Conservation (phyloP, 2,888 invertebrate genomes). For the Lottia gigantea region DNA sequence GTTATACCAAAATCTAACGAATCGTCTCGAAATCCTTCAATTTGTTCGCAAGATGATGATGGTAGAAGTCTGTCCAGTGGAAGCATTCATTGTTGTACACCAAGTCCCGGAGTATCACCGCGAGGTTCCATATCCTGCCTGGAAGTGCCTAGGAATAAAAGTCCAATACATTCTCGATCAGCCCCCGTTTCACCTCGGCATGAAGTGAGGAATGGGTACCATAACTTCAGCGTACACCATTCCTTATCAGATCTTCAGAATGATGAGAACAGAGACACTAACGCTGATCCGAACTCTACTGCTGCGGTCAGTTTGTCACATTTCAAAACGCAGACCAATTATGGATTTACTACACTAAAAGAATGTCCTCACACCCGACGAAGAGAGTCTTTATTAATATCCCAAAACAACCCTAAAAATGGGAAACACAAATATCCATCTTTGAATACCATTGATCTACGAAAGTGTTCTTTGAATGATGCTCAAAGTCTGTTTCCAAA, state of each 20-base stretch:
- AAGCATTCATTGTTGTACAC: constrained; percentile 37
- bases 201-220: constrained; percentile 37
- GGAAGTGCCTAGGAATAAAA: constrained; percentile 33
- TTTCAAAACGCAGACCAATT: constrained; percentile 47
- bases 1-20: constrained; percentile 57
- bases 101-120: constrained; percentile 38
- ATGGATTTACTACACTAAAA: constrained; percentile 52
- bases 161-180: constrained; percentile 33
- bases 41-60: constrained; percentile 37
- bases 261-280: constrained; percentile 36
- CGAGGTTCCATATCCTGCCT: constrained; percentile 38
- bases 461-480: constrained; percentile 3
- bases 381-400: constrained; percentile 57
- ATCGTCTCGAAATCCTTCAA: constrained; percentile 46
- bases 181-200: constrained; percentile 52
- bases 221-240: constrained; percentile 26
- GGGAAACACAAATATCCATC: not conserved
- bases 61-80: constrained; percentile 44
- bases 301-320: constrained; percentile 54
- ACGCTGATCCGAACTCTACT: constrained; percentile 51
- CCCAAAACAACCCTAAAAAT: constrained; percentile 25
- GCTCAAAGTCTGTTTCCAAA: not conserved
- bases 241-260: constrained; percentile 29
- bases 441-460: not conserved
- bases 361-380: constrained; percentile 55